Evolutionary conservation across 2,888 invertebrate species (phyloP), one percentile per base, ranked within the genome.

Genomic region (Epirrita christyi): DNA sequence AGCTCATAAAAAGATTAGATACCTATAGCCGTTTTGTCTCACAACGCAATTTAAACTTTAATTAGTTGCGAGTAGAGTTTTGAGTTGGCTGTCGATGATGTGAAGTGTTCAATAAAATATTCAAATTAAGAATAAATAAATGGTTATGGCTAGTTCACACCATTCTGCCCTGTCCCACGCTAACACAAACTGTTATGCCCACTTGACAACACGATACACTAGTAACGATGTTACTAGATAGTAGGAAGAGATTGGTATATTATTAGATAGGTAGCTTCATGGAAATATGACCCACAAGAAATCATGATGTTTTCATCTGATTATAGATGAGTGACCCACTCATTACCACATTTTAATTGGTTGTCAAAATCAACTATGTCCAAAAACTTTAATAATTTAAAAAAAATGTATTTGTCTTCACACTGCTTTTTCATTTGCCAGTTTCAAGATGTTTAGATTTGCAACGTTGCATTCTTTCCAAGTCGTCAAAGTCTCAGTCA

Each of bases 111-210:
- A 73, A 84, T 85, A 85, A 83, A 84, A 81, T 80, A 73, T 80
- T 75, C 66, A 75, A 83, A 79, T 78, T 77, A 85, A 85, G 77
- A 81, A 86, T 84, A 85, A 87, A 83, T 81, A 78, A n/a, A 85
- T 82, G 79, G 72, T 82, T 77, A 85, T 83, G 72, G 72, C 68
- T 69, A 76, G 83, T 86, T 88, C 86, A 86, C 86, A 85, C 86
- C 76, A 75, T 71, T 70, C 59, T 51, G 47, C 42, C 36, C 27
- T 57, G 44, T 59, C 59, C 59, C 59, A 59, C 59, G 59, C 59
- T 59, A 34, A n/a, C 13, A 50, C 55, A 42, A 34, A 41, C 48
- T 48, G 47, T 59, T 40, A 28, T 34, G 13, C 11, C 43, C 59
- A 44, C 47, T 59, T 44, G 55, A 55, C 55, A 59, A 48, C 51